Conservation (phyloP, 2,888 invertebrate genomes). For the Alloscopus bannaensis region DNA sequence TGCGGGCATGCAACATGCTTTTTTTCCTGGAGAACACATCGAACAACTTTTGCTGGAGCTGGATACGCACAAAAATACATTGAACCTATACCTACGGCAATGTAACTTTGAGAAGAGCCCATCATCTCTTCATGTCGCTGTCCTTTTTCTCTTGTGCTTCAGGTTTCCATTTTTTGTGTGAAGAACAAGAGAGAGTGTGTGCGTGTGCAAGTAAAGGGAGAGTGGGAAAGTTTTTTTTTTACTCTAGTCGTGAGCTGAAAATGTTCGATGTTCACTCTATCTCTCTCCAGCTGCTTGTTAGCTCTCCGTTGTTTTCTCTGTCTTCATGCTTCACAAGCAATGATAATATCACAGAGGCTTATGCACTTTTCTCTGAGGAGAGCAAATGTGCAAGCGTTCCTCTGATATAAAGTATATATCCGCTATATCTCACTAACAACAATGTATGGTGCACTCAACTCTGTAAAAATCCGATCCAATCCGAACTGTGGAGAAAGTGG, state of each 20-base stretch:
- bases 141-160: slow-evolving; percentile 1
- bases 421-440: too few relatives aligned
- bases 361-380: slow-evolving; percentile 9
- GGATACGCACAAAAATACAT: background rate
- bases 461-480: slow-evolving; percentile 35
- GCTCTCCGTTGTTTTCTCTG: slow-evolving; percentile 6
- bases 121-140: slow-evolving; percentile 31
- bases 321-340: slow-evolving; percentile 26
- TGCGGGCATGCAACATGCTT: slow-evolving; percentile 39
- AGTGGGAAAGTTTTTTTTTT: too few relatives aligned
- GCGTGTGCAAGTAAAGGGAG: too few relatives aligned
- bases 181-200: slow-evolving; percentile 19
- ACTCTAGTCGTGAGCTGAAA: too few relatives aligned
- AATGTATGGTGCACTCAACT: background rate
- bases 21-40: slow-evolving; percentile 12
- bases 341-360: slow-evolving; percentile 31
- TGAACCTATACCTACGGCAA: background rate
- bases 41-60: too few relatives aligned
- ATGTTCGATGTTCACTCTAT: too few relatives aligned
- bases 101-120: slow-evolving; percentile 9
- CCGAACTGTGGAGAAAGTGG: slow-evolving; percentile 35
- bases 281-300: slow-evolving; percentile 44
- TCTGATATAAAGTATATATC: too few relatives aligned
- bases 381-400: background rate
- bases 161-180: too few relatives aligned